These are phyloP conservation scores for Chrysolina haemoptera DNA, from an alignment of 2,888 invertebrate genomes.

Conservation along the genomic window DNA sequence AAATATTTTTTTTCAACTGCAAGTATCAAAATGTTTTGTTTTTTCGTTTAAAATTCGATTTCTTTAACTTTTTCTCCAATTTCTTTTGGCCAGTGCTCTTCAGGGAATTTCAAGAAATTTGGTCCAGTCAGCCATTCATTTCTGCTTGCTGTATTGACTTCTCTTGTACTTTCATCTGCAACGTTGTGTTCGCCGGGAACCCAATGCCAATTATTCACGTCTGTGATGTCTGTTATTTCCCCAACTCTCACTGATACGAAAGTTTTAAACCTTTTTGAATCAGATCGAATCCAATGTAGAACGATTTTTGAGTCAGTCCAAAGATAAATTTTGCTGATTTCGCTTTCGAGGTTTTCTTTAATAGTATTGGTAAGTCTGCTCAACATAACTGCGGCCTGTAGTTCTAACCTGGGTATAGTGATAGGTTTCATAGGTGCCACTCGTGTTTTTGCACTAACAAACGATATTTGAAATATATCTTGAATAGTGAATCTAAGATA, in stretches of 20 bases:
- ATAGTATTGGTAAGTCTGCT: no score
- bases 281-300: no score
- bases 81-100: not conserved
- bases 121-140: not conserved
- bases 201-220: not conserved
- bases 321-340: no score
- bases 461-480: no score
- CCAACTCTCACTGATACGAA: not conserved
- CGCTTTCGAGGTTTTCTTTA: no score
- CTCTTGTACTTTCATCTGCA: conserved; percentile 6
- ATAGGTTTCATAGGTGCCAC: no score
- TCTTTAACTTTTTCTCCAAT: not conserved
- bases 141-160: not conserved
- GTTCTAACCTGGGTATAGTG: no score
- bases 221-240: conserved; percentile 1
- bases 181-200: not conserved
- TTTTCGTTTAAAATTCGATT: not conserved
- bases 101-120: not conserved
- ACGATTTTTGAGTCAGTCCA: no score
- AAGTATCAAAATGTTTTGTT: not conserved
- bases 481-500: no score
- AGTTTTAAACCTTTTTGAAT: no score
- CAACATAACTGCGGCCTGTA: no score
- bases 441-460: no score
- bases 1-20: not conserved